Base-by-base conservation (phyloP, 2,888 invertebrate species). In the Coecobrya sp. region DNA sequence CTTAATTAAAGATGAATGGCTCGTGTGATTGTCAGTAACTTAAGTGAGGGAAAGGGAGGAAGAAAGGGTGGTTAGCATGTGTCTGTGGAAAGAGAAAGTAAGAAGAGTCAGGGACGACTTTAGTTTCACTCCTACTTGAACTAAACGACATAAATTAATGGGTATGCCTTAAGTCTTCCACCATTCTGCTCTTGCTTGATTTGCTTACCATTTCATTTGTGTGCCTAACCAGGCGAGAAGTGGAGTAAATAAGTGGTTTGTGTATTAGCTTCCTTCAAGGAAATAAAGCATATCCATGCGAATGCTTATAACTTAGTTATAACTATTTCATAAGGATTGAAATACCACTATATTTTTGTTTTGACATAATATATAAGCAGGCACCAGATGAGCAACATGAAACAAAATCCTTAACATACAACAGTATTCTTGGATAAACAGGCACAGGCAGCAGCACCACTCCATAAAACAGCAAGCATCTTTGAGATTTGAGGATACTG, bases 131-230 rank as follows among this genome's bases (percentile, higher is more conserved):
- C 36, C 62, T 85, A 85, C 49, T 68, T n/a, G 65, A 52, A n/a
- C 91, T 81, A 87, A 86, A 86, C 81, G 91, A 91, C 91, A 91
- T 91, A 91, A 91, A 91, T 91, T 91, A 91, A 91, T 91, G 91
- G 79, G 87, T 27, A 65, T 76, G 86, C 86, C 55, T 52, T 81
- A 79, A 86, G 68, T 86, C 91, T 86, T 86, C 86, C 7, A n/a
- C 52, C 86, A 13, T 55, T 70, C 36, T 73, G 55, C 59, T 91
- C 79, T 52, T 90, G 90, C 91, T 82, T 87, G 91, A 86, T 91
- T 91, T 87, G 87, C 82, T 91, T 91, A 82, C 68, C 70, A 87
- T 91, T 91, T 91, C 91, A 87, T 91, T 91, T 87, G 86, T 85
- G 91, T 70, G 91, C 87, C 81, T 91, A 91, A 87, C 91, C 91